A percentile compares a stretch with the other conserved stretches of the same genome.
These are phyloP conservation scores for Bungarus multicinctus DNA, from an alignment of 2,113 vertebrate species.

Conservation along the genomic window DNA sequence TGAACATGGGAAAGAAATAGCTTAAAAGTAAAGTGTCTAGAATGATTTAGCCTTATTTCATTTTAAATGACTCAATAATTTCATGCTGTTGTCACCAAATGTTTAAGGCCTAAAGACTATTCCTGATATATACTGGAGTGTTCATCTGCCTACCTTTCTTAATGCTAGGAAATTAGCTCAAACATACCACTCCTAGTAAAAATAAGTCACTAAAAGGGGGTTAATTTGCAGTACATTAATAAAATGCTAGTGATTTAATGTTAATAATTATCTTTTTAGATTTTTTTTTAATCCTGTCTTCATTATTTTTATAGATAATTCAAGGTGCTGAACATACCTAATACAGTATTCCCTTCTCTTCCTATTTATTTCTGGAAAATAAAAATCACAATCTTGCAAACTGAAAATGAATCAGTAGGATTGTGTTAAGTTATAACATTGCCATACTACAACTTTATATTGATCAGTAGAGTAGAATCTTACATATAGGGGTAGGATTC, in stretches of 20 bases:
- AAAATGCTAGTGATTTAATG: not conserved
- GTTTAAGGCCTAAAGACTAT: not conserved
- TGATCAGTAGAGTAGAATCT: not conserved
- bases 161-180: not conserved
- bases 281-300: not conserved
- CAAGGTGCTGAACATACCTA: not conserved
- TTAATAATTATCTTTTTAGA: constrained; percentile 5
- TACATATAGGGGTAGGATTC: not conserved
- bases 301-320: not conserved
- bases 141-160: not conserved
- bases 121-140: not conserved
- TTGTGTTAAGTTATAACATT: not conserved
- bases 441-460: not conserved
- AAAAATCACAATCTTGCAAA: not conserved
- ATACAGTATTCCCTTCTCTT: not conserved
- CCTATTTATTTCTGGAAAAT: not conserved
- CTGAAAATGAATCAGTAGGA: not conserved
- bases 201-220: not conserved
- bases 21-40: not conserved
- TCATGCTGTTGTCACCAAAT: not conserved
- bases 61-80: not conserved
- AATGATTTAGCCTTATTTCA: not conserved
- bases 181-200: not conserved
- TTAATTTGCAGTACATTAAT: not conserved
- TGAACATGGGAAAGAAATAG: not conserved